Evolutionary conservation across 1,140 invertebrate species (phyloP).

Genomic region (Phymastichus coffea): DNA sequence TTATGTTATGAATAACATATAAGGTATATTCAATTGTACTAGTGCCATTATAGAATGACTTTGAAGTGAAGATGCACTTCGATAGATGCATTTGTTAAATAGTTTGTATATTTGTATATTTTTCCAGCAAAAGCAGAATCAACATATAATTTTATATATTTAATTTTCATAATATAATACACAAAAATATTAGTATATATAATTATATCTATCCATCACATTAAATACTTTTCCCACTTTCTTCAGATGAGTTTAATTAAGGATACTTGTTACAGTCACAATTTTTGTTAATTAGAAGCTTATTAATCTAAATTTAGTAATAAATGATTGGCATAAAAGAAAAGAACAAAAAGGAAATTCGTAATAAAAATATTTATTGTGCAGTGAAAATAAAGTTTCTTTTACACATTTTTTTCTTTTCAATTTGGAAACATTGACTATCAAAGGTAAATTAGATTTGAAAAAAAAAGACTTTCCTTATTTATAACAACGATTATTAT

Average conservation of each 20-base stretch:
- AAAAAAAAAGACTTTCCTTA: slow-evolving; percentile 18
- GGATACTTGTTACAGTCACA: slow-evolving; percentile 22
- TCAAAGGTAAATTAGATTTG: slow-evolving; percentile 12
- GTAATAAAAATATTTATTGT: slow-evolving; percentile 25
- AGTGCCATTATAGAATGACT: slow-evolving; percentile 21
- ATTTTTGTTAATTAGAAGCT: too few relatives aligned
- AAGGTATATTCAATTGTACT: slow-evolving; percentile 15
- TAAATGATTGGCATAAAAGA: slow-evolving; percentile 14
- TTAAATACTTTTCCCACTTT: slow-evolving; percentile 8
- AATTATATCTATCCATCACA: slow-evolving; percentile 17
- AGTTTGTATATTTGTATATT: slow-evolving; percentile 12
- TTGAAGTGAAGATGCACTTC: slow-evolving; percentile 1
- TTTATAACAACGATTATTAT: slow-evolving; percentile 16
- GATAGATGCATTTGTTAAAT: too few relatives aligned
- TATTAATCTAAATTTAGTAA: background rate
- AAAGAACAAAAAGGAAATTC: slow-evolving; percentile 18
- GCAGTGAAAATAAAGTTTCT: slow-evolving; percentile 12
- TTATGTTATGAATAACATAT: slow-evolving; percentile 15
- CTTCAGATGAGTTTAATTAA: slow-evolving; percentile 8
- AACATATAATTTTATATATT: slow-evolving; percentile 8
- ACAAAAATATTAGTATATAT: slow-evolving; percentile 12
- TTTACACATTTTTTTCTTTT: slow-evolving; percentile 13
- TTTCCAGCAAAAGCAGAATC: background rate
- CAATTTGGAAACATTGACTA: slow-evolving; percentile 14
- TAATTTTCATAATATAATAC: background rate